Evolutionary conservation across 1,140 invertebrate genomes (phyloP), one percentile per base, ranked within the genome.

Genomic region (Drosophila sucinea): DNA sequence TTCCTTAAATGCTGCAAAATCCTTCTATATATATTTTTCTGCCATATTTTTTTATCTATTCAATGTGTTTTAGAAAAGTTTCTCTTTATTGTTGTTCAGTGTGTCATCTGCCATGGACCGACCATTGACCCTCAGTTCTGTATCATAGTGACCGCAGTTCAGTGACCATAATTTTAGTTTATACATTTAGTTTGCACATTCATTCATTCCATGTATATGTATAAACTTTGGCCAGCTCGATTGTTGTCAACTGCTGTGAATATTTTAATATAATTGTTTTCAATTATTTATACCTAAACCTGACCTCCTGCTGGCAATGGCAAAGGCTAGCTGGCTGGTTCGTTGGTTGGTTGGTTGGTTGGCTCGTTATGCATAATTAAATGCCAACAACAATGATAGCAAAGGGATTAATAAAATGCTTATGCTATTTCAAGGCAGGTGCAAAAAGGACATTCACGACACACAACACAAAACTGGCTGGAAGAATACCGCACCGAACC

Each of bases 311-410:
- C 60, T 54, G 47, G 25, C 17, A 23, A 11, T 54, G 7, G 65
- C 63, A 58, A 80, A 72, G 51, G 67, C 66, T 57, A 58, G 44
- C 69, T 51, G 30, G 29, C 30, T 27, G 35, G 57, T 10, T 69
- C 25, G 67, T 70, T 77, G 51, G 64, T 60, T 58, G 55, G 40
- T 65, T 54, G 33, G 23, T 41, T 23, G 35, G 38, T 7, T 70
- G 32, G 70, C 74, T 77, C 70, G 67, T 73, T 74, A 71, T 71
- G 79, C 83, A 87, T 87, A 83, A 87, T 89, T 83, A 77, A 87
- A 83, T 80, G 58, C 66, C 61, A 62, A 29, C 62, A 70, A 61
- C 75, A 73, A 47, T 47, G 27, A 63, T 65, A 57, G 65, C 47
- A 63, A 17, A 63, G 78, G 70, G 81, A 78, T 73, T 72, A 78